These are phyloP conservation scores for Dorcus hopei DNA, from an alignment of 2,888 invertebrate genomes.

Conservation along the genomic window DNA sequence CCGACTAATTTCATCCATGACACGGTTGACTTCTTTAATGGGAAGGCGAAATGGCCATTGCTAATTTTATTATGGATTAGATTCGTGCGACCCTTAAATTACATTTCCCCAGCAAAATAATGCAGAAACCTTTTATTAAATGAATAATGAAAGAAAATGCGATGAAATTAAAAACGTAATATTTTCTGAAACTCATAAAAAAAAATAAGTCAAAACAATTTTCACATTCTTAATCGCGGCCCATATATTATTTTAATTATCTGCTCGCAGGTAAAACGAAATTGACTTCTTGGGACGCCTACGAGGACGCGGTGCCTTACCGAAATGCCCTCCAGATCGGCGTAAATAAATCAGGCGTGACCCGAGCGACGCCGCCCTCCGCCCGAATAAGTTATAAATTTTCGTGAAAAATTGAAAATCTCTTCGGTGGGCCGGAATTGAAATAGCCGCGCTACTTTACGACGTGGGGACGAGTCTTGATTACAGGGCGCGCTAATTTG, in stretches of 20 bases:
- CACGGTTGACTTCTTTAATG: conserved; percentile 32
- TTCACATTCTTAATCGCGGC: background rate
- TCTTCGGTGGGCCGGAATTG: conserved; percentile 39
- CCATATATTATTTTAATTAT: background rate
- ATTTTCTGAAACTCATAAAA: no score
- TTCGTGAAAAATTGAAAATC: conserved; percentile 42
- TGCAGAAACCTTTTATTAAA: no score
- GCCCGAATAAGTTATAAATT: conserved; percentile 49
- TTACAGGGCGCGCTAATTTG: conserved; percentile 44
- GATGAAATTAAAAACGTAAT: no score
- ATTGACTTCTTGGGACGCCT: background rate
- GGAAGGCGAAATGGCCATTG: conserved; percentile 34
- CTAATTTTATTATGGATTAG: conserved; percentile 30
- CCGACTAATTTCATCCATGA: conserved; percentile 33
- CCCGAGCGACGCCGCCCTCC: conserved; percentile 35
- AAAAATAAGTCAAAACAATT: no score
- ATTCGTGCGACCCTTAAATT: background rate
- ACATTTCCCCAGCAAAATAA: no score
- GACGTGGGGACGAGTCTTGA: conserved; percentile 45
- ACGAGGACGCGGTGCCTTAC: background rate
- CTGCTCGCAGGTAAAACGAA: background rate
- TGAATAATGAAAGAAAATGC: no score
- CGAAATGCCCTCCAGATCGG: background rate
- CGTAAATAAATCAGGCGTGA: conserved; percentile 33
- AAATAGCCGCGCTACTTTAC: conserved; percentile 48